Evolutionary conservation across 2,797 vertebrate genomes (phyloP).

Genomic region (Kryptopterus vitreolus): DNA sequence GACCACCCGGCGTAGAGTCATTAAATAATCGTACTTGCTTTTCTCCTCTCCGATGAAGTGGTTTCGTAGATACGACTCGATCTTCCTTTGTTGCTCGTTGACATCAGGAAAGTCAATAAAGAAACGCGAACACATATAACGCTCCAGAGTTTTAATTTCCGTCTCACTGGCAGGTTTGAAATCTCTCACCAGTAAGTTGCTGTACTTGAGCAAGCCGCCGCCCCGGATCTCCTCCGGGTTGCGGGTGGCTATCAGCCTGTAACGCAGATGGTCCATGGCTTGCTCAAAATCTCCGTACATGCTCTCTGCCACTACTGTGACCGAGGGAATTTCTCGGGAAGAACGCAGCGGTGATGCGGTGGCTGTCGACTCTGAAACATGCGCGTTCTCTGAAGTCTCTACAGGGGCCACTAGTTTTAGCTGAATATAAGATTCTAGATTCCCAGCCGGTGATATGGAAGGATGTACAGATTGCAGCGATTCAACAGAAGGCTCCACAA

Average conservation of each 20-base stretch:
- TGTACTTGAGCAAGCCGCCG: constrained; percentile 94
- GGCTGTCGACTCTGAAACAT: constrained; percentile 20
- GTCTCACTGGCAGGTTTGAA: constrained; percentile 88
- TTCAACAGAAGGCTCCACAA: constrained; percentile 61
- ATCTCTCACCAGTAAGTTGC: constrained; percentile 90
- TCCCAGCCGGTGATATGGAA: constrained; percentile 47
- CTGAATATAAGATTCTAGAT: constrained; percentile 58
- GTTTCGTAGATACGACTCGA: constrained; percentile 93
- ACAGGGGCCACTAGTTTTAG: constrained; percentile 40
- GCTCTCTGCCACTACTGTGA: constrained; percentile 88
- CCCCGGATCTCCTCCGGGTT: constrained; percentile 97
- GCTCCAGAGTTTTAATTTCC: constrained; percentile 92
- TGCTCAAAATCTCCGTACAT: constrained; percentile 94
- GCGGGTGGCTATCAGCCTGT: constrained; percentile 88
- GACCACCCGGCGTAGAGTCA: constrained; percentile 89
- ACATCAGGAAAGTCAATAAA: constrained; percentile 98
- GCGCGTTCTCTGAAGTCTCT: constrained; percentile 16
- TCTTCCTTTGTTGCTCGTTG: constrained; percentile 90
- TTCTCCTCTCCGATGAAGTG: constrained; percentile 97
- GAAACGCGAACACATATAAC: constrained; percentile 98
- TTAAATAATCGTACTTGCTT: constrained; percentile 97
- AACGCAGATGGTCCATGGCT: constrained; percentile 89
- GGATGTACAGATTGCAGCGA: constrained; percentile 46
- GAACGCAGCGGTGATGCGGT: constrained; percentile 52
- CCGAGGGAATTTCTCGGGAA: constrained; percentile 62